Evolutionary conservation across 2,888 invertebrate genomes (phyloP), one percentile per base, ranked within the genome.

Genomic region (Rapana venosa): DNA sequence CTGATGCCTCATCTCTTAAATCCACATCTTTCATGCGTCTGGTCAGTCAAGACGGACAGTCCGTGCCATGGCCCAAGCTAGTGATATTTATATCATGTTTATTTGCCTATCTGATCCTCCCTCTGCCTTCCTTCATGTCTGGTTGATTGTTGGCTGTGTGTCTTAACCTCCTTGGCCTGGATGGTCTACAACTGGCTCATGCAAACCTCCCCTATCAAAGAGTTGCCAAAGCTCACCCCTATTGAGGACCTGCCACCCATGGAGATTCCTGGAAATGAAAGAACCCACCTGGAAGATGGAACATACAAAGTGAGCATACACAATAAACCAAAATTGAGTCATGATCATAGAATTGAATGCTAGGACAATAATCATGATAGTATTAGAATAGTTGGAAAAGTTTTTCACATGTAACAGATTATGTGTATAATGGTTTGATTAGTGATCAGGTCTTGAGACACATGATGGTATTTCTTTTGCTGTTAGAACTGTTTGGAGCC

Each of bases 101-200:
- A 30, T 93, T 95, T 91, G 90, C 94, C 2, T 95, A 94, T 85
- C 87, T 94, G 66, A 92, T 95, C 77, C 61, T 95, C 47, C 95
- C 95, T 5, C 90, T 95, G 88, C 95, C 95, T 20, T 93, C 95
- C 2, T 95, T 93, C 90, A 17, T 95, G 17, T 93, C 94, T 74
- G 95, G 95, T n/a, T 95, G 90, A 85, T 95, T 11, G 90, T 93
- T 61, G 95, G 95, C 47, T 86, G 90, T 22, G n/a, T n/a, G 79
- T 94, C 13, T 70, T 95, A 20, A 91, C 94, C 5, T 93, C 94
- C 15, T 88, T 91, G 22, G 91, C 92, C 74, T 93, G 94, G 93
- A 86, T 89, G 61, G 30, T 93, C 22, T 95, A 95, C 90, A 77
- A 93, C 77, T 94, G 95, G 94, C 87, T 94, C 13, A 93, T 90